Conservation (phyloP, 1,140 invertebrate species). For the Helicoverpa zea region DNA sequence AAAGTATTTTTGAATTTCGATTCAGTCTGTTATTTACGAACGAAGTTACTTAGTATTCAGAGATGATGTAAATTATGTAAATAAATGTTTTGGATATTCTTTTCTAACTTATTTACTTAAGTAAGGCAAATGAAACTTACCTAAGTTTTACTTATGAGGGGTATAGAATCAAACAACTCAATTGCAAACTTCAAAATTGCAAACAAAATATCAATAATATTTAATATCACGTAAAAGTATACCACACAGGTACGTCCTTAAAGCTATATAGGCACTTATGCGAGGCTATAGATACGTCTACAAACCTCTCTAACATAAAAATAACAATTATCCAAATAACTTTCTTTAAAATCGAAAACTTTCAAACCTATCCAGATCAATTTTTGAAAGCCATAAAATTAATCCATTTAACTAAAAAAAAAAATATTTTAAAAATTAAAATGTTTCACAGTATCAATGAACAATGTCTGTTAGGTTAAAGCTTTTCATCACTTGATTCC, state of each 20-base stretch:
- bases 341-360: not conserved
- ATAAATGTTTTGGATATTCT: no score
- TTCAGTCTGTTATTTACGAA: not conserved
- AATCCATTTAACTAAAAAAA: no score
- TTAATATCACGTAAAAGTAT: slow-evolving; percentile 57
- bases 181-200: slow-evolving; percentile 20
- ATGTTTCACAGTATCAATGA: not conserved
- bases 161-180: not conserved
- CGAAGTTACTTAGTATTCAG: not conserved
- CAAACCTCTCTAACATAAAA: slow-evolving; percentile 10
- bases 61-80: not conserved
- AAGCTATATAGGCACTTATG: slow-evolving; percentile 58
- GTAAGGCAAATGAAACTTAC: no score
- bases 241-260: slow-evolving; percentile 69
- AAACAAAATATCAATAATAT: slow-evolving; percentile 56
- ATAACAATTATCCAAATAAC: slow-evolving; percentile 20
- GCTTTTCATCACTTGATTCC: not conserved
- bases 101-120: no score
- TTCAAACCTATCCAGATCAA: slow-evolving; percentile 20
- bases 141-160: not conserved
- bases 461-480: not conserved
- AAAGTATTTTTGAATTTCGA: not conserved
- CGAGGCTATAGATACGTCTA: slow-evolving; percentile 14
- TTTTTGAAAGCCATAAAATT: slow-evolving; percentile 10
- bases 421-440: not conserved